Evolutionary conservation across 2,113 vertebrate species (phyloP).

Genomic region (Diglossa brunneiventris): DNA sequence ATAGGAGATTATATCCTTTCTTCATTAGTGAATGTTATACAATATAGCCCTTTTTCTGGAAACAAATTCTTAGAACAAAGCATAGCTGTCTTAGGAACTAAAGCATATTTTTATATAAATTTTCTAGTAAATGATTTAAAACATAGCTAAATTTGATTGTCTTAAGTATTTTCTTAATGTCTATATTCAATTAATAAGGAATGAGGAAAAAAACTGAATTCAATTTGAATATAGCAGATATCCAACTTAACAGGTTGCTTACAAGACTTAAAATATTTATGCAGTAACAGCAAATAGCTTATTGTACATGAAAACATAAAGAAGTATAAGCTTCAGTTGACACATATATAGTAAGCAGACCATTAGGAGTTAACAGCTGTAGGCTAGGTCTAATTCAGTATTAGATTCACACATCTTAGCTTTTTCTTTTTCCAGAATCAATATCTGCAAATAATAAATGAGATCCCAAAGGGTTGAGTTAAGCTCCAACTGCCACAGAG

Average conservation of each 20-base stretch:
- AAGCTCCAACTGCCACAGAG: constrained; percentile 82
- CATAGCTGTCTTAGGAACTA: neutral
- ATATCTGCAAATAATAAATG: constrained; percentile 99
- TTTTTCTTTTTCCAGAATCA: constrained; percentile 87
- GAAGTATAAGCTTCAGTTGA: constrained; percentile 29
- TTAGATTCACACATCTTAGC: constrained; percentile 81
- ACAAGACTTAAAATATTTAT: constrained; percentile 35
- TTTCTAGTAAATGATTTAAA: neutral
- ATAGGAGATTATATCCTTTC: neutral
- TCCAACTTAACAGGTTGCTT: neutral
- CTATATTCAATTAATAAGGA: neutral
- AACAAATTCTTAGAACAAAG: neutral
- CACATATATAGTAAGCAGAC: constrained; percentile 46
- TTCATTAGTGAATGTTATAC: neutral
- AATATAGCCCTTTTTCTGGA: neutral
- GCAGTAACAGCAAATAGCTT: neutral
- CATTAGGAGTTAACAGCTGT: constrained; percentile 83
- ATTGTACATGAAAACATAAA: constrained; percentile 34
- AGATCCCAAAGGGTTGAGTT: constrained; percentile 90
- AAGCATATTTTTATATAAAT: neutral
- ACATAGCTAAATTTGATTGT: neutral
- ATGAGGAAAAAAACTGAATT: neutral
- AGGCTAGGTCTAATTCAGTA: constrained; percentile 83
- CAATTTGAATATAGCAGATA: neutral
- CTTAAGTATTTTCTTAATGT: neutral